Base-by-base conservation (phyloP, 1,140 invertebrate species). In the Polypedilum pembai region DNA sequence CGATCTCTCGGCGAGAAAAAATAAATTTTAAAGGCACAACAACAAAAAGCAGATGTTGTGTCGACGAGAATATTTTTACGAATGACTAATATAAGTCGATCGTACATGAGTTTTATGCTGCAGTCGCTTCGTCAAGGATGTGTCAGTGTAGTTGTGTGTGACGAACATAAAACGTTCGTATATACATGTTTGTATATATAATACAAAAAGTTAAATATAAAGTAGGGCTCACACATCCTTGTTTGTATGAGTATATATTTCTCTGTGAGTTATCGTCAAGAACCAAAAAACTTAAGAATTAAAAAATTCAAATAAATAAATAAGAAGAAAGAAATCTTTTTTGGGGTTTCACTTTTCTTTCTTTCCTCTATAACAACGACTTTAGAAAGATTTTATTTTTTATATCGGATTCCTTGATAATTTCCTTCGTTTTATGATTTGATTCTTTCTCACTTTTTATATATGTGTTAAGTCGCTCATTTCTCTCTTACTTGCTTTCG, bases 101-200 rank as follows among this genome's bases (percentile, higher is more conserved):
- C 45, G 45, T 56, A 56, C n/a, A 56, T 56, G 45, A 56, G 45
- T 56, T 56, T 56, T 56, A 56, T 56, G 45, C 45, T 56, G 45
- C 45, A 56, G 12, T 56, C 45, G 45, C n/a, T 56, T 56, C 45
- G 45, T 56, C 45, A 56, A 56, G 45, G 45, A 56, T 56, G 45
- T 56, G 45, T 56, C 12, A n/a, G 45, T 56, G 45, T 56, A 56
- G 45, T 56, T 12, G 45, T 56, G 45, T 56, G 45, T n/a, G n/a
- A 12, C 12, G 45, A 56, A 56, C 45, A 56, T n/a, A 56, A 45
- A 56, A 45, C n/a, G n/a, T n/a, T n/a, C n/a, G 24, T 33, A 5
- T 33, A 33, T 33, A 33, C 5, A 33, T 33, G 24, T 3, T 33
- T 33, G n/a, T n/a, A 33, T 33, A 33, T 33, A 33, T 33, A 33